Evolutionary conservation across 2,113 vertebrate genomes (phyloP).

Genomic region (Grantiella picta): DNA sequence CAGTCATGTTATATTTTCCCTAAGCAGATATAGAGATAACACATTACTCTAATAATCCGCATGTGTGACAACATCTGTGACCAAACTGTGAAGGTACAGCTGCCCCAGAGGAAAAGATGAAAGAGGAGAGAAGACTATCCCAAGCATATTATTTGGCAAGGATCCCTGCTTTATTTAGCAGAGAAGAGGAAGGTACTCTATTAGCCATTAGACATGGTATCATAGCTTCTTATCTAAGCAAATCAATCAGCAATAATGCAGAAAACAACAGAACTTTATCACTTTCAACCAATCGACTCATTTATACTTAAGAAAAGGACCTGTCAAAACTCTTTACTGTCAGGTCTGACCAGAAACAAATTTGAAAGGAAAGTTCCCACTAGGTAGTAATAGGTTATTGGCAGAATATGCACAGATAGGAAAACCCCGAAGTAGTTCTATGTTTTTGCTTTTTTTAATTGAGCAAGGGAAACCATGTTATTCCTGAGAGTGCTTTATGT

Average conservation of each 20-base stretch:
- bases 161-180: background rate
- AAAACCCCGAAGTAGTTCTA: background rate
- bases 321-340: background rate
- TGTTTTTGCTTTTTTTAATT: background rate
- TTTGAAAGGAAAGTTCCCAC: background rate
- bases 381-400: background rate
- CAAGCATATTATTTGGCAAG: background rate
- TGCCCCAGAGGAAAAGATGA: background rate
- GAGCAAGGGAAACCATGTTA: background rate
- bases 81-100: background rate
- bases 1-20: background rate
- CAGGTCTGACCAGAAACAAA: background rate
- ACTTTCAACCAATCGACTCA: background rate
- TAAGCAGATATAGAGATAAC: background rate
- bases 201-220: background rate
- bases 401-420: background rate
- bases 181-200: background rate
- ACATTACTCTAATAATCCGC: background rate
- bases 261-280: background rate
- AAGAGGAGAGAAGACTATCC: background rate
- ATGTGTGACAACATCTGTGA: background rate
- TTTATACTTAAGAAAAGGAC: background rate
- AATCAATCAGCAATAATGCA: background rate
- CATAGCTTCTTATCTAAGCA: background rate
- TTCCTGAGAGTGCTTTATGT: background rate